Evolutionary conservation across 2,113 vertebrate species (phyloP), one percentile per base, ranked within the genome.

Genomic region (human (Homo sapiens)): DNA sequence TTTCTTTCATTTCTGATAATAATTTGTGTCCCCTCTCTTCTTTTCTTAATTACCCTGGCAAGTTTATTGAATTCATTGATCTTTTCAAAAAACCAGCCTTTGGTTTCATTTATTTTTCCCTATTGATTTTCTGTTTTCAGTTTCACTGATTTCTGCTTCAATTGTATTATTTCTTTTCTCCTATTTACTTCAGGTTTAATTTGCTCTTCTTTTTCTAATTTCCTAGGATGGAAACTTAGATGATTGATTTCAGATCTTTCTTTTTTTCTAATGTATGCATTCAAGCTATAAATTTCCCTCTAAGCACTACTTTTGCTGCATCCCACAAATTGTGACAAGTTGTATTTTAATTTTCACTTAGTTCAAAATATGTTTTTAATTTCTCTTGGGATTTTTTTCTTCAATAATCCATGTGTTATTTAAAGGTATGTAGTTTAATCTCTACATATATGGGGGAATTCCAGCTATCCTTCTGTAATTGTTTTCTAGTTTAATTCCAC

Each of bases 261-360:
- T 70, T 81, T 40, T 87, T 92, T 86, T 92, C 79, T 61, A 27
- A 59, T 88, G 22, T 70, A n/a, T 70, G n/a, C 43, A 88, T 55
- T 86, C 1, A 86, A 11, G 43, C 80, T 81, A 27, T 93, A 93
- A 68, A 81, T 59, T 90, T 93, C 22, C 20, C 32, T 89, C 35
- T 84, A 72, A 70, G 43, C 61, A 78, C 48, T 92, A 32, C 8
- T 92, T 96, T 92, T 73, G 27, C 55, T 90, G 4, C 25, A 57
- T 90, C 27, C 32, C 55, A 59, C 27, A 80, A 12, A 85, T 55
- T 93, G 79, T 57, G 45, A 48, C 90, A 89, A 70, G 35, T 80
- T 85, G 25, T 68, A 78, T 93, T 96, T 93, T 78, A 79, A 70
- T 93, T 95, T 96, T 96, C n/a, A 93, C 59, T 61, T 93, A 76